Percentiles rank a stretch among this genome's conserved stretches.
These are phyloP conservation scores for Notospermus geniculatus DNA, from an alignment of 1,140 invertebrate genomes.

Conservation along the genomic window DNA sequence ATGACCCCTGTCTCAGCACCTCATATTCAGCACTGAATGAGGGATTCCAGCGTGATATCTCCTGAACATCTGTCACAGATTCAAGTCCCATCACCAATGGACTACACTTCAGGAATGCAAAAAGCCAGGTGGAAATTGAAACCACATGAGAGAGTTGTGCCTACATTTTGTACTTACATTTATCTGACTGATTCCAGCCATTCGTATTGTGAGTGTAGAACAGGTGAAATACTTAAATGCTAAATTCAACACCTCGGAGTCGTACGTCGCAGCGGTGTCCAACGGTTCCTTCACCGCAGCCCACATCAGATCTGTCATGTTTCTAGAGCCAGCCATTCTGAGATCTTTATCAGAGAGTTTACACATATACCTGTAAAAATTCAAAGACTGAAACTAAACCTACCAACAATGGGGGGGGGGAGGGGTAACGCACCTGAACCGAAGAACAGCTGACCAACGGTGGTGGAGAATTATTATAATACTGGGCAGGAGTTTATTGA, in stretches of 20 bases:
- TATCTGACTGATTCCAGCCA: conserved; percentile 89
- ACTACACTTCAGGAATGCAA: too few species aligned
- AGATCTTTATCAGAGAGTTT: conserved; percentile 87
- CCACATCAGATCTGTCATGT: conserved; percentile 96
- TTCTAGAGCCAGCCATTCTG: conserved; percentile 77
- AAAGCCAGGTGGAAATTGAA: too few species aligned
- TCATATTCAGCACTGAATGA: too few species aligned
- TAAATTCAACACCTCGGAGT: conserved; percentile 82
- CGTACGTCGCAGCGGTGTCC: conserved; percentile 81
- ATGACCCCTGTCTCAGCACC: too few species aligned
- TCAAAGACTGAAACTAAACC: not conserved
- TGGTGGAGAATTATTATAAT: too few species aligned
- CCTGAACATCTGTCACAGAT: too few species aligned
- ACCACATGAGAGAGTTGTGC: too few species aligned
- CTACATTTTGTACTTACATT: conserved; percentile 60
- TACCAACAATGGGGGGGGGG: not conserved
- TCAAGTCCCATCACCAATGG: too few species aligned
- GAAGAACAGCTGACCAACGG: too few species aligned
- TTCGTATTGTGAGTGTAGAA: conserved; percentile 86
- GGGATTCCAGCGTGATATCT: too few species aligned
- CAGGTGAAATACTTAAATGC: conserved; percentile 91
- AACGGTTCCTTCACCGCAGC: conserved; percentile 87
- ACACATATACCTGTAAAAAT: conserved; percentile 74
- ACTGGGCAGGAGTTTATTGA: too few species aligned
- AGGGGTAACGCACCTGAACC: too few species aligned